Base-by-base conservation (phyloP, 1,140 invertebrate genomes). In the Paracyclopina nana region DNA sequence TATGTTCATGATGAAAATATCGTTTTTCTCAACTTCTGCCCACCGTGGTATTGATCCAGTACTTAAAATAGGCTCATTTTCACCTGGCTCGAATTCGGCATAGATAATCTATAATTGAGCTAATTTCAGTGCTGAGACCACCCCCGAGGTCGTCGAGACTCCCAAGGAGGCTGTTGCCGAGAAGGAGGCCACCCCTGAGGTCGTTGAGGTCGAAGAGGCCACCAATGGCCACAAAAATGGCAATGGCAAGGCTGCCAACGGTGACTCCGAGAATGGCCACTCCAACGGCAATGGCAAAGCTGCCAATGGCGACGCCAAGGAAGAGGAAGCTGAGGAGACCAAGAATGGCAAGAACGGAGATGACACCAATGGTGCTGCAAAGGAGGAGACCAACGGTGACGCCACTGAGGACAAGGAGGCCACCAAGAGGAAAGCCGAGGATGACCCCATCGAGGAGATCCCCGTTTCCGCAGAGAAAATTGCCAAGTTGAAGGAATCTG, bases 401-500 rank as follows among this genome's bases (percentile, higher is more conserved):
- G 25, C n/a, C 5, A 28, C 20, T 6, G 45, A 22, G 12, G 45
- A 48, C 25, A 25, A 44, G 42, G 42, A 44, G 14, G 45, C 45
- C 16, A 31, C n/a, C 25, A 48, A 48, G 45, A 11, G 45, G 27
- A 48, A 48, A 22, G 43, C 43, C 24, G 34, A 38, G n/a, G 18
- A 30, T 54, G 24, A 20, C 28, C 4, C 40, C 20, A 48, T 46
- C 20, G 26, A 26, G 45, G 54, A 40, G 45, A 60, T 20, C 51
- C 20, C 51, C 46, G 51, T 41, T 29, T 54, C 31, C 24, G 48
- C 16, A 1, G 12, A 25, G 6, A 28, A 53, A 29, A 52, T 48
- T 30, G 45, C 45, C 45, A 48, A 48, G 27, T 16, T n/a, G 30
- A 42, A 38, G 41, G 52, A 57, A 55, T 45, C 57, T 56, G 57